Conservation (phyloP, 2,113 vertebrate genomes). For the Elephas maximus region DNA sequence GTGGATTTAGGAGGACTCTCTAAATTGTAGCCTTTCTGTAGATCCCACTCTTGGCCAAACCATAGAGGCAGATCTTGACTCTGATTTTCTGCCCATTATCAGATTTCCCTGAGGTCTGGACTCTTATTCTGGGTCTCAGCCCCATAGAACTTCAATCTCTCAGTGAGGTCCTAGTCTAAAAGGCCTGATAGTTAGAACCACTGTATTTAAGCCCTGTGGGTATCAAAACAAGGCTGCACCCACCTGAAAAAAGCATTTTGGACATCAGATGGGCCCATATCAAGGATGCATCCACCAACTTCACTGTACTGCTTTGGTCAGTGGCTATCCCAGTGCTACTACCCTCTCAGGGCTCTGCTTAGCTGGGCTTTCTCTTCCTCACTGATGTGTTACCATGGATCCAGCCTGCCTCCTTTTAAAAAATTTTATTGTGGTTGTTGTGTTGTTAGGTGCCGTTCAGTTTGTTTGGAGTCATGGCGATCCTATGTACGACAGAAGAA, state of each 20-base stretch:
- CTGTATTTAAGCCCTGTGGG: neutral
- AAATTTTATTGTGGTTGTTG: too few relatives aligned
- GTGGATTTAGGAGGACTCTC: neutral
- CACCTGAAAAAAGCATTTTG: neutral
- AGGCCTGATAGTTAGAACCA: neutral
- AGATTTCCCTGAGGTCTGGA: neutral
- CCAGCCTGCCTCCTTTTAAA: neutral
- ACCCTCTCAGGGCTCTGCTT: neutral
- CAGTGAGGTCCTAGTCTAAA: neutral
- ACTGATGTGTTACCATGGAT: neutral
- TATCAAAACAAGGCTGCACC: too few relatives aligned
- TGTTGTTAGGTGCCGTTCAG: too few relatives aligned
- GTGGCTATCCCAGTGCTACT: neutral
- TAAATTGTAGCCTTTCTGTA: neutral
- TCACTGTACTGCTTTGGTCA: neutral
- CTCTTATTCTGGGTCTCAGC: neutral
- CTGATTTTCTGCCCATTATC: neutral
- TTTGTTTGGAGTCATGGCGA: too few relatives aligned
- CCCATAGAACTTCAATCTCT: neutral
- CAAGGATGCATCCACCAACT: neutral
- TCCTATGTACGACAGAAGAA: too few relatives aligned
- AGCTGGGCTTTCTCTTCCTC: neutral
- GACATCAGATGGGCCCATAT: neutral
- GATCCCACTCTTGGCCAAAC: neutral
- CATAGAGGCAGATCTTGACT: neutral